phyloP scores from a whole-genome alignment of 2,888 invertebrate genomes.

The Oscheius sp. region DNA sequence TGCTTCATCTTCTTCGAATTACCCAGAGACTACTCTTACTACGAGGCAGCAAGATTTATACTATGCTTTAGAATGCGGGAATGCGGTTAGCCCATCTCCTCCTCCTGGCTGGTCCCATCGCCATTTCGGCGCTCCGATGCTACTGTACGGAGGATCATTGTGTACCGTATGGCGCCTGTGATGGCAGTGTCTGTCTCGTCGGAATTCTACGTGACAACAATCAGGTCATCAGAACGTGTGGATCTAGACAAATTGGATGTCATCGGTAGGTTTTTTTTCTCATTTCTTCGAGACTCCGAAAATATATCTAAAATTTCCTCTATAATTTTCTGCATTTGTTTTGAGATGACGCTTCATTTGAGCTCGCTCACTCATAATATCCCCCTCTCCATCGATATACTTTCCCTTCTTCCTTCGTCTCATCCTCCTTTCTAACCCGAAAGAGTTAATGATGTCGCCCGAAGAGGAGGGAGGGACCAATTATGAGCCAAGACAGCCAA shows the following conservation, averaged over 20 bases:
- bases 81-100: constrained; percentile 6
- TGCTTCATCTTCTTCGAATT: constrained; percentile 18
- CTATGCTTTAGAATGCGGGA: constrained; percentile 9
- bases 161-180: constrained; percentile 67
- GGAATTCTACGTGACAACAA: constrained; percentile 60
- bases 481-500: constrained; percentile 8
- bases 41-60: too few relatives aligned
- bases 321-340: background rate
- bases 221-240: constrained; percentile 57
- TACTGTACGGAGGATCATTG: constrained; percentile 67
- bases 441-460: constrained; percentile 21
- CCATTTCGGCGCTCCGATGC: constrained; percentile 29
- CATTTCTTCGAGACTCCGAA: background rate
- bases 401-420: background rate
- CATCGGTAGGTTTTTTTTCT: constrained; percentile 41
- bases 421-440: background rate
- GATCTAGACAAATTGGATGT: constrained; percentile 51
- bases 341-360: background rate
- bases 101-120: constrained; percentile 12
- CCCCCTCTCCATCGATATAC: background rate
- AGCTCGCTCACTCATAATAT: too few relatives aligned
- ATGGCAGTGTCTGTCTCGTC: constrained; percentile 65
- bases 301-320: too few relatives aligned
- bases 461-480: constrained; percentile 1
- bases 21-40: constrained; percentile 7